phyloP scores from a whole-genome alignment of 2,113 vertebrate species.

The Hippocampus zosterae region DNA sequence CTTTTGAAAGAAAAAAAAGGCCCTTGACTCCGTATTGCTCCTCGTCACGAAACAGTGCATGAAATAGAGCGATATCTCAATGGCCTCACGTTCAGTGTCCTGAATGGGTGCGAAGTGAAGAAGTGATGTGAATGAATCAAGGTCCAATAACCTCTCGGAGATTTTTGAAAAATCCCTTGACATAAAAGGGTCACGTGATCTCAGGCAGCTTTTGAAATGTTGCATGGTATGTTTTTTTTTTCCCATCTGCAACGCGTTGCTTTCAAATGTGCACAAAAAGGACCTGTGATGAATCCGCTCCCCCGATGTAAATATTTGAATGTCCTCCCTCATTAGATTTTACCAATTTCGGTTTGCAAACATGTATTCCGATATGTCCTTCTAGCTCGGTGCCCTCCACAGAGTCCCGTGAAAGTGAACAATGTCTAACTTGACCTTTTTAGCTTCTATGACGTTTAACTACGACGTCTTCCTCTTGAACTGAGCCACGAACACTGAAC shows the following conservation, averaged over 20 bases:
- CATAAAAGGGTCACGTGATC: constrained; percentile 13
- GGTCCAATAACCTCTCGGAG: constrained; percentile 9
- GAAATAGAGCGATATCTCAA: constrained; percentile 38
- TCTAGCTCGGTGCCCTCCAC: no score
- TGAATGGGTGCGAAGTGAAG: constrained; percentile 18
- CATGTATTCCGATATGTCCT: no score
- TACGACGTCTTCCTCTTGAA: no score
- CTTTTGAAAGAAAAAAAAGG: constrained; percentile 45
- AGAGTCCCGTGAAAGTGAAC: no score
- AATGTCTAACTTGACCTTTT: no score
- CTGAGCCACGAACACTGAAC: no score
- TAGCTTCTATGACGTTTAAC: no score
- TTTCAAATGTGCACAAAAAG: background rate
- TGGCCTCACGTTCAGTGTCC: constrained; percentile 24
- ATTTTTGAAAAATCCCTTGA: constrained; percentile 1
- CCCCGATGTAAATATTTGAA: no score
- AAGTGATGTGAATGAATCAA: constrained; percentile 39
- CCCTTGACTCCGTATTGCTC: constrained; percentile 40
- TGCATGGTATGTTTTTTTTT: background rate
- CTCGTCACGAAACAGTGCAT: background rate
- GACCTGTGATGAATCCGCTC: no score
- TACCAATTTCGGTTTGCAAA: no score
- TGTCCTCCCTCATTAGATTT: no score
- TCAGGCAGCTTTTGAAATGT: background rate
- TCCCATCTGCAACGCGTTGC: background rate